Evolutionary conservation across 2,113 vertebrate genomes (phyloP).

Genomic region (Pseudopodoces humilis): DNA sequence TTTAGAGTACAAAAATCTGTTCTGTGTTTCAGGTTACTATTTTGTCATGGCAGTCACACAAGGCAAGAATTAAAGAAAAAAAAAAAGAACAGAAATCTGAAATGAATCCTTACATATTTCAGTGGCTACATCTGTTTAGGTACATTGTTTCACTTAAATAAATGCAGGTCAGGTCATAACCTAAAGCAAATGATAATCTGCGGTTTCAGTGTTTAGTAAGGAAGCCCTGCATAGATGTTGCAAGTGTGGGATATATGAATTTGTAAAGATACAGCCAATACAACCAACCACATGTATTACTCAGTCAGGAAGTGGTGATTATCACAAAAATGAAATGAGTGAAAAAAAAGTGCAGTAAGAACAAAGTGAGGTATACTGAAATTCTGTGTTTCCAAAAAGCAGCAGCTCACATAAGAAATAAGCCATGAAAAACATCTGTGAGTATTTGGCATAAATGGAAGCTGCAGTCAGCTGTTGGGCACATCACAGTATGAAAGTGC

Average conservation of each 20-base stretch:
- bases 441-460: neutral
- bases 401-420: neutral
- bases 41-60: neutral
- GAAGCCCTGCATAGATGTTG: neutral
- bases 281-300: neutral
- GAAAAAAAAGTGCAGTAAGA: neutral
- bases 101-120: neutral
- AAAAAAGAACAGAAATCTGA: neutral
- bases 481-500: neutral
- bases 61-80: neutral
- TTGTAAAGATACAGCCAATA: neutral
- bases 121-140: neutral
- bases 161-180: neutral
- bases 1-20: neutral
- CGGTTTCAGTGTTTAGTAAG: neutral
- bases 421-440: neutral
- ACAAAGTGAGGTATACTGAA: neutral
- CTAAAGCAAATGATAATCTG: neutral
- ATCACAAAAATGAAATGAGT: neutral
- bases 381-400: neutral
- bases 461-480: neutral
- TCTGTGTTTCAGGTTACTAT: neutral
- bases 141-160: neutral
- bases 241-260: neutral
- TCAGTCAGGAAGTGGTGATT: neutral